Conservation (phyloP, 2,113 vertebrate species). For the Tautogolabrus adspersus region DNA sequence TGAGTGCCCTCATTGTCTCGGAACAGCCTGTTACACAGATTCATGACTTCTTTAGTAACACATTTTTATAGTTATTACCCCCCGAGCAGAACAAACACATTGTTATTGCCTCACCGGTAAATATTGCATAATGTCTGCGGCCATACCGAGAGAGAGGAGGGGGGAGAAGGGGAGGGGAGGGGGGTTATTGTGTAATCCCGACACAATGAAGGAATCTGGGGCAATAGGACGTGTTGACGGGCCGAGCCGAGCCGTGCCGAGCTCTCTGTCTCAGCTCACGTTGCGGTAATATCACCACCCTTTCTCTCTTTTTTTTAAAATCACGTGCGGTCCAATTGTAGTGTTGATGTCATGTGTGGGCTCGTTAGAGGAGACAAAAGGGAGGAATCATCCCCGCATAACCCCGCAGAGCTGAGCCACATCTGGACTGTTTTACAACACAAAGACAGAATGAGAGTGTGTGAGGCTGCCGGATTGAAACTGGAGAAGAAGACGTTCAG, state of each 20-base stretch:
- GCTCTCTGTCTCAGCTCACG: background rate
- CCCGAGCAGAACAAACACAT: background rate
- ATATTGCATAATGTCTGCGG: slow-evolving; percentile 86
- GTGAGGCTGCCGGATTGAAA: too few species aligned
- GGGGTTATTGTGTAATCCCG: slow-evolving; percentile 84
- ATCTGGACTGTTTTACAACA: background rate
- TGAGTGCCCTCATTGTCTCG: slow-evolving; percentile 40
- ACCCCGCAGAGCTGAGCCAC: background rate
- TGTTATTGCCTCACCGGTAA: slow-evolving; percentile 44
- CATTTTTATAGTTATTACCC: background rate
- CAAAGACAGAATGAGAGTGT: background rate
- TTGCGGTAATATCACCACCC: background rate
- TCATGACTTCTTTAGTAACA: fast-evolving
- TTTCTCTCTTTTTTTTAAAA: background rate
- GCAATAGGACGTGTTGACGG: slow-evolving; percentile 52
- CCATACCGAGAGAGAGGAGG: slow-evolving; percentile 65
- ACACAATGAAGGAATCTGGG: slow-evolving; percentile 87
- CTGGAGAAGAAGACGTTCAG: too few species aligned
- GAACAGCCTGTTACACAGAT: background rate
- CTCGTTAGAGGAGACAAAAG: slow-evolving; percentile 39
- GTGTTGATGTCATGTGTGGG: slow-evolving; percentile 47
- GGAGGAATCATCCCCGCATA: background rate
- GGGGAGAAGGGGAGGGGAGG: slow-evolving; percentile 61
- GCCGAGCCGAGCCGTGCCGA: background rate
- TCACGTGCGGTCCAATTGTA: slow-evolving; percentile 56